phyloP scores from a whole-genome alignment of 1,140 invertebrate species.

The Neomicropteryx cornuta region DNA sequence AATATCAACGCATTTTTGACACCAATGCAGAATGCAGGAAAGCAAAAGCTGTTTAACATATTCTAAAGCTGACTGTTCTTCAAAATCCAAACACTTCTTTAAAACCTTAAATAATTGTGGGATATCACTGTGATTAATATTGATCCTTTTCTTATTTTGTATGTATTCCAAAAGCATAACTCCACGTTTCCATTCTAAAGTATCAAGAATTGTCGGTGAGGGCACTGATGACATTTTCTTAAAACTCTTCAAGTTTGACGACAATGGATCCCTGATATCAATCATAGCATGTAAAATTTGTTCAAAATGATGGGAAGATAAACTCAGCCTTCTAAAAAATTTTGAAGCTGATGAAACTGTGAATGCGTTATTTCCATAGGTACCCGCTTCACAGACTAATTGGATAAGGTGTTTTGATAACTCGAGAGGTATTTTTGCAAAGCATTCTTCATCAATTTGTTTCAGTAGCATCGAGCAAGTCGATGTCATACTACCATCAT shows the following conservation, averaged over 20 bases:
- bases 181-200: slow-evolving; percentile 62
- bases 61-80: slow-evolving; percentile 74
- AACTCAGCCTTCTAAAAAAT: slow-evolving; percentile 55
- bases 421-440: slow-evolving; percentile 31
- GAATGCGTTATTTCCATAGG: slow-evolving; percentile 39
- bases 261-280: slow-evolving; percentile 25
- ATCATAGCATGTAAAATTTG: slow-evolving; percentile 49
- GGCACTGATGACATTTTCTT: slow-evolving; percentile 32
- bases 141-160: slow-evolving; percentile 70
- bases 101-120: slow-evolving; percentile 71
- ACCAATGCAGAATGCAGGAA: slow-evolving; percentile 63
- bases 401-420: slow-evolving; percentile 32
- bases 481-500: too few relatives aligned
- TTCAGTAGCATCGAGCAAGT: slow-evolving; percentile 34
- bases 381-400: slow-evolving; percentile 35
- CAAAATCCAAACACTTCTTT: slow-evolving; percentile 64
- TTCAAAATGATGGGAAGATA: slow-evolving; percentile 51
- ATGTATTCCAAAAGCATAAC: slow-evolving; percentile 72
- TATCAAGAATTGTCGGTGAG: slow-evolving; percentile 46
- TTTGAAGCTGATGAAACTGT: slow-evolving; percentile 48
- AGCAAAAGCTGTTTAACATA: slow-evolving; percentile 82
- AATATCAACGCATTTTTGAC: slow-evolving; percentile 42
- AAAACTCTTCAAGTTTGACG: slow-evolving; percentile 24
- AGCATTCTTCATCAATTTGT: slow-evolving; percentile 46
- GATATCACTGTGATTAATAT: slow-evolving; percentile 51